phyloP scores from a whole-genome alignment of 1,140 invertebrate genomes.

The Aphaenogaster rudis region DNA sequence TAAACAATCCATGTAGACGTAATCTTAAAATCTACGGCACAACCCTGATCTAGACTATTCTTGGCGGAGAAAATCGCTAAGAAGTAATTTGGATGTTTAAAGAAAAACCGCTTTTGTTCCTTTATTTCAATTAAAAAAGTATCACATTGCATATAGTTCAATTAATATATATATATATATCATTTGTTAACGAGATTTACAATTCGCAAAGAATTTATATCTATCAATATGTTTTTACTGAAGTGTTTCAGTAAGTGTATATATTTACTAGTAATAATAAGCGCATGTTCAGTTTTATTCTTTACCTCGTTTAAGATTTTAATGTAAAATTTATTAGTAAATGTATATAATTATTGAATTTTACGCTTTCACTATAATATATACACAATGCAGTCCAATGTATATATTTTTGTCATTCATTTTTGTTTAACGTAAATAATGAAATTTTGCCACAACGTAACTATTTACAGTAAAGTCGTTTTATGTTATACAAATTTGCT shows the following conservation, averaged over 20 bases:
- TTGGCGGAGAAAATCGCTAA: background rate
- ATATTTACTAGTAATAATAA: slow-evolving; percentile 23
- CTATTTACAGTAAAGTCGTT: slow-evolving; percentile 20
- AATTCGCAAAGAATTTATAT: background rate
- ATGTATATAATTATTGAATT: background rate
- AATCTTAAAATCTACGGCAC: too few species aligned
- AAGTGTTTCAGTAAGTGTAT: background rate
- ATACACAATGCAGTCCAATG: background rate
- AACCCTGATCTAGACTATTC: background rate
- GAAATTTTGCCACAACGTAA: background rate
- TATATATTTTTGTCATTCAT: slow-evolving; percentile 15
- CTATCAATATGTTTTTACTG: background rate
- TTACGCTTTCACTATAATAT: slow-evolving; percentile 5
- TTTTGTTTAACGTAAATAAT: slow-evolving; percentile 18
- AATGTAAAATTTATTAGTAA: slow-evolving; percentile 16
- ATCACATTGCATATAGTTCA: background rate
- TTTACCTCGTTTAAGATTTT: background rate
- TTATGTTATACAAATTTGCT: slow-evolving; percentile 23
- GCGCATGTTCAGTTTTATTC: background rate
- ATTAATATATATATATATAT: background rate
- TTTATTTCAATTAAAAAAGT: slow-evolving; percentile 20
- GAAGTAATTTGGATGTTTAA: background rate
- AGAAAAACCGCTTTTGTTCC: background rate
- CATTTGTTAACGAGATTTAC: background rate
- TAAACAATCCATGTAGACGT: too few species aligned